These are phyloP conservation scores for Lepus europaeus DNA, from an alignment of 2,113 vertebrate species.

Conservation along the genomic window DNA sequence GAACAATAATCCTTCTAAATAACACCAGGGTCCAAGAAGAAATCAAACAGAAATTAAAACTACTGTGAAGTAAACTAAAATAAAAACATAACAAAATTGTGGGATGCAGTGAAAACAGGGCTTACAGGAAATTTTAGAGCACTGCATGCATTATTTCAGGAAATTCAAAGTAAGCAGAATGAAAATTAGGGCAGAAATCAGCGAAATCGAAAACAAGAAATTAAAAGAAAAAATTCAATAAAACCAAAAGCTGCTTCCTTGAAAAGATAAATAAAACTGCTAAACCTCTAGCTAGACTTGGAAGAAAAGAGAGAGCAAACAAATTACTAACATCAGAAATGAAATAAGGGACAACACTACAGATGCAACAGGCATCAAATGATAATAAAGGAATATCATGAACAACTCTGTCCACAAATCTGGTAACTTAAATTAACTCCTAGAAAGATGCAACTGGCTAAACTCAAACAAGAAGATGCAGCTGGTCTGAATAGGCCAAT, in stretches of 20 bases:
- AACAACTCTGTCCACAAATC: neutral
- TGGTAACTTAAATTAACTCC: neutral
- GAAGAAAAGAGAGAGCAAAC: neutral
- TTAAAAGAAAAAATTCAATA: conserved; percentile 19
- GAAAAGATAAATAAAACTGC: neutral
- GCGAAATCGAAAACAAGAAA: neutral
- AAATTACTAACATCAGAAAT: neutral
- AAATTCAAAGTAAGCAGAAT: neutral
- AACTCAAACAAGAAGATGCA: neutral
- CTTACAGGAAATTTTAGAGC: neutral
- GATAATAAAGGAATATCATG: neutral
- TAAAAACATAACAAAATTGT: neutral
- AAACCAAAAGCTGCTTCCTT: neutral
- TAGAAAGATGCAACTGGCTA: neutral
- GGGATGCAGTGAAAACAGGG: neutral
- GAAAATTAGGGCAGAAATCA: neutral
- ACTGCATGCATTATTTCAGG: neutral
- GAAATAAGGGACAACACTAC: neutral
- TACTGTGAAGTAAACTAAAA: neutral
- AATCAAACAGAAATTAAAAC: neutral
- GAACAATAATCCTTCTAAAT: neutral
- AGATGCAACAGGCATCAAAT: neutral
- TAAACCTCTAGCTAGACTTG: neutral
- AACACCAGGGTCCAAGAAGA: neutral
- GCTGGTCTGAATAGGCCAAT: neutral